These are phyloP conservation scores for Crotalus horridus DNA, from an alignment of 2,113 vertebrate genomes.

Conservation along the genomic window DNA sequence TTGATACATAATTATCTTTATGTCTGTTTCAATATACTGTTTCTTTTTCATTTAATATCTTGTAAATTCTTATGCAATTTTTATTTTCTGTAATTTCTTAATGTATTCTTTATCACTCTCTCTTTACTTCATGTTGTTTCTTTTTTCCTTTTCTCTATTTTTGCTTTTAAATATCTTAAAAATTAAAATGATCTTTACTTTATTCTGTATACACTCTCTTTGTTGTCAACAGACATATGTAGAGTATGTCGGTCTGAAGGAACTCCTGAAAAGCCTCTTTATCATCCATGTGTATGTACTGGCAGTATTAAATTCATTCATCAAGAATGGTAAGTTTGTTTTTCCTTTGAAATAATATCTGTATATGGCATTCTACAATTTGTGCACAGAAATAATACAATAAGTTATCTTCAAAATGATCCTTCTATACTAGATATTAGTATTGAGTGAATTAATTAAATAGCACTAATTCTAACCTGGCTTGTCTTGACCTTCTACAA, in stretches of 20 bases:
- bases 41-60: not conserved
- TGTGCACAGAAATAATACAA: not conserved
- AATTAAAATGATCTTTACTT: not conserved
- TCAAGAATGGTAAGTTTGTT: constrained; percentile 92
- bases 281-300: constrained; percentile 97
- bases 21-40: not conserved
- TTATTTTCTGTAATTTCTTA: not conserved
- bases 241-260: constrained; percentile 97
- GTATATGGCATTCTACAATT: not conserved
- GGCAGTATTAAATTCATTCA: constrained; percentile 99
- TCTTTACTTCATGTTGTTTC: not conserved
- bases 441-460: not conserved
- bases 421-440: not conserved
- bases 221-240: constrained; percentile 88
- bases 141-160: not conserved
- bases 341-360: not conserved
- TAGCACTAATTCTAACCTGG: not conserved
- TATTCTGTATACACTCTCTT: not conserved
- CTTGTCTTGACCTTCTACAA: not conserved
- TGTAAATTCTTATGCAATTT: not conserved
- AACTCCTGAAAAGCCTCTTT: constrained; percentile 94
- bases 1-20: not conserved
- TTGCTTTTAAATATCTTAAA: not conserved
- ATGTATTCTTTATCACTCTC: not conserved
- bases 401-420: not conserved